Conservation (phyloP, 2,797 vertebrate species). For the Delichon dasypus region DNA sequence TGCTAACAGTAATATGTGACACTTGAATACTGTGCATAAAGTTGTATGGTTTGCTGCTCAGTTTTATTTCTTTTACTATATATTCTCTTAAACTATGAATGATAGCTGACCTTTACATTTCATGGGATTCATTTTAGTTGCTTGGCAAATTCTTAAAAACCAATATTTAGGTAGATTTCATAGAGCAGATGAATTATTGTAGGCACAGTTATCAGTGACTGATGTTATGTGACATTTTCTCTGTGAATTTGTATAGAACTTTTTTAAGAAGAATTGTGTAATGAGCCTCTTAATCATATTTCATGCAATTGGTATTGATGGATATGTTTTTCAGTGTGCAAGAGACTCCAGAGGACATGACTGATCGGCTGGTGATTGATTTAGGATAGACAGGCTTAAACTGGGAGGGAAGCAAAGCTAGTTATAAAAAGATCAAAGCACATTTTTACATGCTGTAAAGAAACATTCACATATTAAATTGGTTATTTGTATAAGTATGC, state of each 20-base stretch:
- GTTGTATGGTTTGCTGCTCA: background rate
- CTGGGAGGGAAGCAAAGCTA: background rate
- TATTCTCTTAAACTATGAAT: background rate
- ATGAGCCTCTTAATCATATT: slow-evolving; percentile 49
- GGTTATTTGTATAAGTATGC: background rate
- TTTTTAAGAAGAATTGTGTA: slow-evolving; percentile 14
- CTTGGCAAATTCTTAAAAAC: background rate
- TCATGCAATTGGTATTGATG: slow-evolving; percentile 15
- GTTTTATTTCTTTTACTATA: background rate
- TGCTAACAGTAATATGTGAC: background rate
- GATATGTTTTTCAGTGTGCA: slow-evolving; percentile 33
- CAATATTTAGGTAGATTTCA: slow-evolving; percentile 33
- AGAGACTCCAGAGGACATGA: background rate
- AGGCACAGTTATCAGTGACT: slow-evolving; percentile 27
- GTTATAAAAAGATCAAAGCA: background rate
- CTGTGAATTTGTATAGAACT: slow-evolving; percentile 25
- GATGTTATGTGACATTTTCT: slow-evolving; percentile 44
- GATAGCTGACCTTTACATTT: slow-evolving; percentile 23
- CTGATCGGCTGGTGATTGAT: slow-evolving; percentile 19
- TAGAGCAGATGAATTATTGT: background rate
- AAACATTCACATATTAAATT: background rate
- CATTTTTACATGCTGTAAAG: background rate
- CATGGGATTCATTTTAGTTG: background rate
- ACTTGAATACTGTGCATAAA: background rate
- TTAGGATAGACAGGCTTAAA: background rate